phyloP scores from a whole-genome alignment of 2,888 invertebrate species.

The Glyphotaelius pellucidus region DNA sequence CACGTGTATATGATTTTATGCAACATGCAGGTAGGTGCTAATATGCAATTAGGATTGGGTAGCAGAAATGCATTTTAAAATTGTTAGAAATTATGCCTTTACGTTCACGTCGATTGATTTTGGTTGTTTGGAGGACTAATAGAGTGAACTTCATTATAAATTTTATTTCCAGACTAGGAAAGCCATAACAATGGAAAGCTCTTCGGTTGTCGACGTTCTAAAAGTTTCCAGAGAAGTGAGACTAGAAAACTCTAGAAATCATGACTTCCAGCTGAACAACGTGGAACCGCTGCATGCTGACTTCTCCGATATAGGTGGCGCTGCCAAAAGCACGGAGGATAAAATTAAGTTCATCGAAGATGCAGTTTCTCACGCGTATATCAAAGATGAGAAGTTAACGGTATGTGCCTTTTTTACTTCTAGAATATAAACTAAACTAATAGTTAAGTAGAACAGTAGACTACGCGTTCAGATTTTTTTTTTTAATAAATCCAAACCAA shows the following conservation, averaged over 20 bases:
- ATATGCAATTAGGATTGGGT: too few relatives aligned
- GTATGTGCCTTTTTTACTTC: constrained; percentile 33
- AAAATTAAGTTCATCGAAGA: constrained; percentile 46
- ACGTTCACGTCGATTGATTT: too few relatives aligned
- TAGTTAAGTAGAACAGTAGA: too few relatives aligned
- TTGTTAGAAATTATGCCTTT: too few relatives aligned
- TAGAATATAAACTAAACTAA: not conserved
- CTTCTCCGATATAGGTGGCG: constrained; percentile 44
- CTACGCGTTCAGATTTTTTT: too few relatives aligned
- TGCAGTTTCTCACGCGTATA: constrained; percentile 32
- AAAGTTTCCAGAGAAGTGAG: constrained; percentile 55
- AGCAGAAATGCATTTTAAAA: too few relatives aligned
- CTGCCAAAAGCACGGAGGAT: constrained; percentile 41
- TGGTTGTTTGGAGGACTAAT: too few relatives aligned
- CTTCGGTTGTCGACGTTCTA: constrained; percentile 54
- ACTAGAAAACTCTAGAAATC: constrained; percentile 51
- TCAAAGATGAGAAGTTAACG: constrained; percentile 53
- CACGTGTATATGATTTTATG: too few relatives aligned
- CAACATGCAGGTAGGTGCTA: too few relatives aligned
- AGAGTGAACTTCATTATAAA: not conserved
- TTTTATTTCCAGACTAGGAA: constrained; percentile 15
- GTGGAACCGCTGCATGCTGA: constrained; percentile 48
- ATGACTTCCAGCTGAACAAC: constrained; percentile 33
- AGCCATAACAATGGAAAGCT: constrained; percentile 37
- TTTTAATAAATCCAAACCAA: too few relatives aligned